These are phyloP conservation scores for Eupelmus urozonus DNA, from an alignment of 2,888 invertebrate genomes.

Conservation along the genomic window DNA sequence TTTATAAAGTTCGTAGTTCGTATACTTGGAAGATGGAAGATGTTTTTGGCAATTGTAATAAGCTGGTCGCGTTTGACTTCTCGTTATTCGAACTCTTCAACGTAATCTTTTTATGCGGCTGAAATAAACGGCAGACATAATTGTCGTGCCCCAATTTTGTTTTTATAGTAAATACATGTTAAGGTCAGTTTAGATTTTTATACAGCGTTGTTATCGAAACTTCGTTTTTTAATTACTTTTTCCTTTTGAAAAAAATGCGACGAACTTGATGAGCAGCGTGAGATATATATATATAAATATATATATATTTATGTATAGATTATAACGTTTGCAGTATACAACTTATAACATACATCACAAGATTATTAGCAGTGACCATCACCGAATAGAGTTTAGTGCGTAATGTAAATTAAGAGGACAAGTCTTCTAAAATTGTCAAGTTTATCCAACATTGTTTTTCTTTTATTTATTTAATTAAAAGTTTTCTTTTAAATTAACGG, in stretches of 20 bases:
- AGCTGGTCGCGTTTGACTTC: conserved; percentile 43
- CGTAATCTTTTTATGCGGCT: conserved; percentile 60
- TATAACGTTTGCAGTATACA: conserved; percentile 56
- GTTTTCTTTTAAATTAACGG: conserved; percentile 21
- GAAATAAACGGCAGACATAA: conserved; percentile 31
- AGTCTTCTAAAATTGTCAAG: conserved; percentile 24
- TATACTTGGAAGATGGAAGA: conserved; percentile 3
- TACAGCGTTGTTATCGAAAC: conserved; percentile 68
- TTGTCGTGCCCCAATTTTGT: conserved; percentile 61
- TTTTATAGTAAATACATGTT: conserved; percentile 68
- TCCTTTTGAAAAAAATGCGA: conserved; percentile 32
- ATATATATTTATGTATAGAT: conserved; percentile 47
- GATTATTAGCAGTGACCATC: conserved; percentile 26
- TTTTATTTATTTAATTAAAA: conserved; percentile 45
- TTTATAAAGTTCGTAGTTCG: conserved; percentile 38
- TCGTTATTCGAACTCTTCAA: conserved; percentile 47
- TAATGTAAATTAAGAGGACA: conserved; percentile 40
- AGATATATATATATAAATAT: conserved; percentile 40
- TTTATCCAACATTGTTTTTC: conserved; percentile 11
- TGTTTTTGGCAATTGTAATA: conserved; percentile 26
- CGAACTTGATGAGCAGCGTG: conserved; percentile 36
- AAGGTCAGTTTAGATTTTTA: conserved; percentile 75
- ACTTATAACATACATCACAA: conserved; percentile 57
- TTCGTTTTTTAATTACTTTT: conserved; percentile 51
- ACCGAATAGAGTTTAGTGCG: conserved; percentile 41